These are phyloP conservation scores for Ceramica pisi DNA, from an alignment of 2,888 invertebrate genomes.

Conservation along the genomic window DNA sequence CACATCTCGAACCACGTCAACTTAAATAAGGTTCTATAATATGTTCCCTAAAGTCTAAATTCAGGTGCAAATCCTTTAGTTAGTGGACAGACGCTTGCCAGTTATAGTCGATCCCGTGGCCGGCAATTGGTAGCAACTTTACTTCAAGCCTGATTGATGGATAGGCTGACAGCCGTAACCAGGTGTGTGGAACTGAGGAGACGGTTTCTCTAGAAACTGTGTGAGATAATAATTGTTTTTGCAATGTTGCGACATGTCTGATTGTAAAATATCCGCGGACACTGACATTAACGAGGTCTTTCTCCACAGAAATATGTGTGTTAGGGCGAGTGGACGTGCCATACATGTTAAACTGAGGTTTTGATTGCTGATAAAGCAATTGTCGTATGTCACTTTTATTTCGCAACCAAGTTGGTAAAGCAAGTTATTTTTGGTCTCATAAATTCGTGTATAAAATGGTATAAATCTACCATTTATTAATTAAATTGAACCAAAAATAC, in stretches of 20 bases:
- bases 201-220: conserved; percentile 82
- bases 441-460: neutral
- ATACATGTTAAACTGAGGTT: conserved; percentile 35
- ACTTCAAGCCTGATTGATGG: conserved; percentile 83
- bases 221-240: conserved; percentile 73
- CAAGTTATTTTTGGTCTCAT: neutral
- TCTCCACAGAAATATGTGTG: conserved; percentile 66
- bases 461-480: neutral
- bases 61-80: conserved; percentile 52
- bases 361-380: conserved; percentile 32
- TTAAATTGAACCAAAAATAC: neutral
- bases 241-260: conserved; percentile 63
- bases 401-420: conserved; percentile 1
- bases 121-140: conserved; percentile 81
- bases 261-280: conserved; percentile 60
- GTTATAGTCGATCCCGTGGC: conserved; percentile 80
- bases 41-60: conserved; percentile 70
- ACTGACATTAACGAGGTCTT: conserved; percentile 66
- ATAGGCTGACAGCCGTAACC: conserved; percentile 81
- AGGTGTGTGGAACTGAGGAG: conserved; percentile 73
- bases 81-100: conserved; percentile 68
- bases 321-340: conserved; percentile 53
- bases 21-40: conserved; percentile 62
- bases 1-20: conserved; percentile 67
- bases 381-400: conserved; percentile 29